These are phyloP conservation scores for Sminthurides bifidus DNA, from an alignment of 1,140 invertebrate species.

Conservation along the genomic window DNA sequence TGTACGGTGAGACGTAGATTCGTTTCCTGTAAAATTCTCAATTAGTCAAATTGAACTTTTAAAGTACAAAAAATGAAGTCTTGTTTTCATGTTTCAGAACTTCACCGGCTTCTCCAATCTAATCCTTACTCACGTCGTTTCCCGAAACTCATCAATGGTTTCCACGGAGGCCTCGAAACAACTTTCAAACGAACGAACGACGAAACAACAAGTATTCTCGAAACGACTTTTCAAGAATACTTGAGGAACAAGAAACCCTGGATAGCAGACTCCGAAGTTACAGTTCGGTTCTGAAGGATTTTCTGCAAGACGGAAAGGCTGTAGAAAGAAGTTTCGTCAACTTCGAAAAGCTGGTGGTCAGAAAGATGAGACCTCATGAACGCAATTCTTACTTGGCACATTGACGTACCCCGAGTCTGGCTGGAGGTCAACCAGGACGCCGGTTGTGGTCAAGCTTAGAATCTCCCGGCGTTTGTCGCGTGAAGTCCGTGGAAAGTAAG, in stretches of 20 bases:
- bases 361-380: not conserved
- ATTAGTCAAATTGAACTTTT: not conserved
- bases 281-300: not conserved
- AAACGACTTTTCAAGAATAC: not conserved
- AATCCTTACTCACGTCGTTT: not conserved
- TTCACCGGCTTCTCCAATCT: not conserved
- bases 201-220: too few species aligned
- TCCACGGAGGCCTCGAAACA: not conserved
- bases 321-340: not conserved
- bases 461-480: not conserved
- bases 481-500: not conserved
- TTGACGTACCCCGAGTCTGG: not conserved
- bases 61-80: not conserved
- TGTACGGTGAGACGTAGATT: constrained; percentile 3
- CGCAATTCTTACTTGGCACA: not conserved
- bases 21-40: not conserved
- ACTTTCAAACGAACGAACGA: too few species aligned
- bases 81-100: not conserved
- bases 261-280: constrained; percentile 1
- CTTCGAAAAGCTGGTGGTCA: not conserved
- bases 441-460: not conserved
- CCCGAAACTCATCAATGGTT: not conserved
- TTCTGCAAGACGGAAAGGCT: not conserved
- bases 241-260: not conserved
- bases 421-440: not conserved